These are phyloP conservation scores for Pheosia gnoma DNA, from an alignment of 2,888 invertebrate species.

Conservation along the genomic window DNA sequence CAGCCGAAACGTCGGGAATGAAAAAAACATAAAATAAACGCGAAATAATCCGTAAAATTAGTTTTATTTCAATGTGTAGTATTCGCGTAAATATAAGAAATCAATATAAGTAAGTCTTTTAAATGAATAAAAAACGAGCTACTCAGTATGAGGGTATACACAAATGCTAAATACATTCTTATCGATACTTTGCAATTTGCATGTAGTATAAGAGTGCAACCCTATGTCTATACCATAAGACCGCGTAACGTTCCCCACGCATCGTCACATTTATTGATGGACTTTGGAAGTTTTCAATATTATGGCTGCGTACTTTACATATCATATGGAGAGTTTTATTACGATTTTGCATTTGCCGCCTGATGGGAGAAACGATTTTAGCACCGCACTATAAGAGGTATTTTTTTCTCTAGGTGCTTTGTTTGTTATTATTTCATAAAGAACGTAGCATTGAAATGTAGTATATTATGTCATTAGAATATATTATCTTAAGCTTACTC, in stretches of 20 bases:
- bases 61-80: too few species aligned
- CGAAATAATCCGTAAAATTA: too few species aligned
- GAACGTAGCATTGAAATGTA: neutral
- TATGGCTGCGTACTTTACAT: constrained; percentile 80
- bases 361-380: constrained; percentile 72
- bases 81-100: too few species aligned
- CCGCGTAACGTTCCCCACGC: constrained; percentile 69
- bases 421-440: neutral
- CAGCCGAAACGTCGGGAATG: too few species aligned
- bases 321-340: constrained; percentile 80
- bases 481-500: too few species aligned
- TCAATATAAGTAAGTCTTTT: too few species aligned
- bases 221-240: constrained; percentile 47
- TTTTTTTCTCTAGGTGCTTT: constrained; percentile 30
- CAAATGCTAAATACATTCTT: neutral
- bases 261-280: constrained; percentile 82
- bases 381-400: constrained; percentile 40
- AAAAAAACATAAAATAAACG: too few species aligned
- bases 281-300: constrained; percentile 83
- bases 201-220: neutral
- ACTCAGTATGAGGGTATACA: neutral
- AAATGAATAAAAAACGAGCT: neutral
- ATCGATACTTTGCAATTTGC: neutral
- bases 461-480: too few species aligned
- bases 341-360: constrained; percentile 84